Evolutionary conservation across 2,113 vertebrate species (phyloP), one percentile per base, ranked within the genome.

Genomic region (Scytalopus superciliaris): DNA sequence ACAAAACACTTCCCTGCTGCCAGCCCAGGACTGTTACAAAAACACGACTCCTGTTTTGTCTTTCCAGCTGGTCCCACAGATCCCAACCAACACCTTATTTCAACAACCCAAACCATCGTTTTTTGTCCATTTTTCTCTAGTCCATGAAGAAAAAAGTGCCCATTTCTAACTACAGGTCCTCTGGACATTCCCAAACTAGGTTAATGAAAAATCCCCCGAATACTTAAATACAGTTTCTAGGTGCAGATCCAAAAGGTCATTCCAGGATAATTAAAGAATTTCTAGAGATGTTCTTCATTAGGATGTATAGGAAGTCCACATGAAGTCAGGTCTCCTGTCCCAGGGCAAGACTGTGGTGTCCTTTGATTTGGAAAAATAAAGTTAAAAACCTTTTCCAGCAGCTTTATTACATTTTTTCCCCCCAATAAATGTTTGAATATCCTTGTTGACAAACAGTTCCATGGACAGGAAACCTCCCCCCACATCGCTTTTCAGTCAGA

Each of bases 321-420:
- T 2, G 27, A 47, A 62, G 39, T 25, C 7, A 11, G 39, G 42
- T 50, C 68, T 86, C 14, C 47, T 28, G 13, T 18, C 40, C 35
- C 50, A 39, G 21, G 30, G 31, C 14, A 52, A 47, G 64, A 40
- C 17, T 0, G 1, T 1, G 1, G 17, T 59, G 23, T 42, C 63
- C 31, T 55, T 86, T 35, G 24, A 68, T 59, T 69, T 79, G 19
- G 23, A 66, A 45, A 39, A 89, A 42, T 8, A 45, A 5, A 57
- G 44, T 9, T 19, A 30, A 39, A 28, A 73, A 14, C 9, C 8
- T 66, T 76, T 72, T 17, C 52, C 37, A 14, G 35, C 9, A 33
- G 21, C 9, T 55, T 78, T 31, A 7, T 30, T 25, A 19, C 28
- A 23, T 22, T 12, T 42, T 50, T 27, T 45, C 31, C 10, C 24